Conservation (phyloP, 2,888 invertebrate genomes). For the Subacronicta megacephala region DNA sequence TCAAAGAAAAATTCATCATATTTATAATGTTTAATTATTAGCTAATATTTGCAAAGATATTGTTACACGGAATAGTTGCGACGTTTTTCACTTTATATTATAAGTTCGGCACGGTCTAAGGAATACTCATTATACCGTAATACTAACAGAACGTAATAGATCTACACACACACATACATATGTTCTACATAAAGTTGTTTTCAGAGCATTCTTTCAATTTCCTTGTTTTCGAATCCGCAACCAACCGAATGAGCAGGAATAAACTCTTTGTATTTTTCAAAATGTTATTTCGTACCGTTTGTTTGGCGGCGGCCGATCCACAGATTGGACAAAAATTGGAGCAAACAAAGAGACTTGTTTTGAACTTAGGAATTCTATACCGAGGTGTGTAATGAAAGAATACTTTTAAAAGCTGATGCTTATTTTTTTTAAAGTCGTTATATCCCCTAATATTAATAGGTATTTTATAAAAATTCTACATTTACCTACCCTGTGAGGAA, state of each 20-base stretch:
- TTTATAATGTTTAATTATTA: no score
- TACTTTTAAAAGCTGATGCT: constrained; percentile 15
- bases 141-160: no score
- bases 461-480: no score
- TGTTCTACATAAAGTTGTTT: constrained; percentile 11
- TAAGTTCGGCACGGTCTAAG: constrained; percentile 30
- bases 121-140: constrained; percentile 13
- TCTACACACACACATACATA: constrained; percentile 10
- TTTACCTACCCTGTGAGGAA: no score
- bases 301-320: constrained; percentile 14
- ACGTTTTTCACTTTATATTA: constrained; percentile 1
- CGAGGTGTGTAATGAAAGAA: constrained; percentile 15
- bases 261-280: constrained; percentile 22
- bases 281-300: constrained; percentile 40
- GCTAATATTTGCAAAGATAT: constrained; percentile 4
- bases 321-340: constrained; percentile 13
- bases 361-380: constrained; percentile 14
- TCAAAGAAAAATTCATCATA: no score
- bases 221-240: constrained; percentile 20
- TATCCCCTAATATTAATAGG: no score
- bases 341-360: constrained; percentile 16
- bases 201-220: constrained; percentile 34
- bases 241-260: constrained; percentile 11
- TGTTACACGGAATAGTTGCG: constrained; percentile 21
- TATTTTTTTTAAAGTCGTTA: no score